A percentile compares a stretch with the other conserved stretches of the same genome.
phyloP scores from a whole-genome alignment of 2,888 invertebrate species.

The Amorpha juglandis region DNA sequence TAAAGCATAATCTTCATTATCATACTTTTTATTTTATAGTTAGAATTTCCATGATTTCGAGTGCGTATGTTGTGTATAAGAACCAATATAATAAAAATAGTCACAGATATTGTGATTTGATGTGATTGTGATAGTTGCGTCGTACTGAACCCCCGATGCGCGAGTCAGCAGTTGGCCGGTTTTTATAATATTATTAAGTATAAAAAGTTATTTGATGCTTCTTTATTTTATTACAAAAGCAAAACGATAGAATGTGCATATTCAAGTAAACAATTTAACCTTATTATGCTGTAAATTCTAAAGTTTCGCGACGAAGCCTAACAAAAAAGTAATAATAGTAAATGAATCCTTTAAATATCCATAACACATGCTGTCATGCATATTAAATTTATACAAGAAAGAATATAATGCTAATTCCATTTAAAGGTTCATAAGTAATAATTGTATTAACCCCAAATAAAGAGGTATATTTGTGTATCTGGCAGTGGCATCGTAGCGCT shows the following conservation, averaged over 20 bases:
- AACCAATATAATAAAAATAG: too few species aligned
- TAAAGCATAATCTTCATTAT: neutral
- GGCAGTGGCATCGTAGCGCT: too few species aligned
- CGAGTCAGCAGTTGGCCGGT: too few species aligned
- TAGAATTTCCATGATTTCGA: neutral
- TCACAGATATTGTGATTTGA: too few species aligned
- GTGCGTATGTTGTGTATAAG: too few species aligned
- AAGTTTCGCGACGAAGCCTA: neutral
- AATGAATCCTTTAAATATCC: slow-evolving; percentile 8
- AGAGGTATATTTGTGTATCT: too few species aligned
- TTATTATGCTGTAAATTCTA: slow-evolving; percentile 6
- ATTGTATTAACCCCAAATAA: too few species aligned
- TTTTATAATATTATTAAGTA: neutral
- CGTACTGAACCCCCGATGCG: too few species aligned
- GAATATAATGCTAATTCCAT: neutral
- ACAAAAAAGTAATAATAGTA: slow-evolving; percentile 27
- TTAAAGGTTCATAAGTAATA: neutral
- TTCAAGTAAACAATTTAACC: slow-evolving; percentile 18
- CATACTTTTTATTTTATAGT: neutral
- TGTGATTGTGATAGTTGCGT: too few species aligned
- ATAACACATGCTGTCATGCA: neutral
- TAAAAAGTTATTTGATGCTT: neutral
- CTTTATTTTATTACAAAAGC: slow-evolving; percentile 28
- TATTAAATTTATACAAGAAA: neutral
- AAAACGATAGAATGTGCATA: slow-evolving; percentile 8